Percentiles rank a stretch among this genome's conserved stretches.
Evolutionary conservation across 37 sponge, comb jelly and placozoan genomes (phyloP).

Genomic region (Geodia barretti): DNA sequence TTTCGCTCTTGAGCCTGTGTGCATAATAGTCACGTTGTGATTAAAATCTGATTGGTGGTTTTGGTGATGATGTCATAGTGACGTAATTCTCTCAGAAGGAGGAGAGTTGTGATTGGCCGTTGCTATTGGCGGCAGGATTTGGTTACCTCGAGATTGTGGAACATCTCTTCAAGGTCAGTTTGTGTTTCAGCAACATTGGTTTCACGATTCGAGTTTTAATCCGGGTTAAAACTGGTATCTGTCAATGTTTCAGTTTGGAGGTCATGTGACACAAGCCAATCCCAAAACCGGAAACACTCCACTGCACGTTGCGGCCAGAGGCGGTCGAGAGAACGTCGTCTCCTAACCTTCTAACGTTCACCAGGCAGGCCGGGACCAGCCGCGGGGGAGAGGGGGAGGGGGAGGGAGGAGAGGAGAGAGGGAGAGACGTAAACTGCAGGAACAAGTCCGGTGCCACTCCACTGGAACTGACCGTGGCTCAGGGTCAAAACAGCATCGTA

Average conservation of each 20-base stretch:
- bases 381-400: slow-evolving; percentile 4
- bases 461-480: slow-evolving; percentile 52
- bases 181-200: neutral
- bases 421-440: slow-evolving; percentile 20
- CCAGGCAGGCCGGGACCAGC: neutral
- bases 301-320: slow-evolving; percentile 53
- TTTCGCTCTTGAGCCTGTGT: too few relatives aligned
- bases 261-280: slow-evolving; percentile 14
- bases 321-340: slow-evolving; percentile 44
- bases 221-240: too few relatives aligned
- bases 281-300: slow-evolving; percentile 11
- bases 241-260: slow-evolving; percentile 51
- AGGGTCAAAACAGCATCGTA: slow-evolving; percentile 55
- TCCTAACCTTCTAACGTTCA: slow-evolving; percentile 35
- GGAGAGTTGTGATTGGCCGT: slow-evolving; percentile 55
- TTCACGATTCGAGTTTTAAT: too few relatives aligned
- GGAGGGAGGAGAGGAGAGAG: neutral
- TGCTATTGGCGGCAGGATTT: slow-evolving; percentile 45
- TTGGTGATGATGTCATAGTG: neutral
- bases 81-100: slow-evolving; percentile 15
- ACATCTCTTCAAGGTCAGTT: slow-evolving; percentile 32
- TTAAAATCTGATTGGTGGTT: too few relatives aligned
- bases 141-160: slow-evolving; percentile 15
- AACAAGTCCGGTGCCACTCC: slow-evolving; percentile 34
- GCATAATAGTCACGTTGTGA: too few relatives aligned